A percentile compares a stretch with the other conserved stretches of the same genome.
These are phyloP conservation scores for Meliscaeva auricollis DNA, from an alignment of 2,888 invertebrate genomes.

Conservation along the genomic window DNA sequence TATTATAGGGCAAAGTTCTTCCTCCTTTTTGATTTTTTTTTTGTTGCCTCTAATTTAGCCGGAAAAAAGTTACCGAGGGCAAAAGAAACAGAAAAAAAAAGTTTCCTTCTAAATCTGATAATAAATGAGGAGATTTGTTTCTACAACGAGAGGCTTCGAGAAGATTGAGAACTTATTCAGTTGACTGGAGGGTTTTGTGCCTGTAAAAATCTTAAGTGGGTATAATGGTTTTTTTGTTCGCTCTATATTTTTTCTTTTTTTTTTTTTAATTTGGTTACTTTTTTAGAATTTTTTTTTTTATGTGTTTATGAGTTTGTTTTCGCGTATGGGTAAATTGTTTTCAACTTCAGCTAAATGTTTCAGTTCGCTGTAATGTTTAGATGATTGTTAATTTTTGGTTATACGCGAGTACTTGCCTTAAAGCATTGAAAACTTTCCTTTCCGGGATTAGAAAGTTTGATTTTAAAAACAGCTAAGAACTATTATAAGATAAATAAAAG, in stretches of 20 bases:
- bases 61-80: not conserved
- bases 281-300: not conserved
- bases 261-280: not conserved
- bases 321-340: not conserved
- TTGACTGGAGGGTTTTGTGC: slow-evolving; percentile 47
- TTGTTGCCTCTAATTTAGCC: slow-evolving; percentile 2
- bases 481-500: not conserved
- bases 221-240: slow-evolving; percentile 34
- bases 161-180: slow-evolving; percentile 50
- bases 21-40: slow-evolving; percentile 23
- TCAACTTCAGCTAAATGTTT: not conserved
- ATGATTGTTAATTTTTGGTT: not conserved
- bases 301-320: not conserved
- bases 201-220: slow-evolving; percentile 36
- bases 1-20: slow-evolving; percentile 48
- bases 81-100: slow-evolving; percentile 21
- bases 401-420: not conserved
- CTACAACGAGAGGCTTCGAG: slow-evolving; percentile 44
- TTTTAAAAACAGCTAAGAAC: not conserved
- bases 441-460: too few species aligned
- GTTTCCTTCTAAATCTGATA: slow-evolving; percentile 66
- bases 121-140: slow-evolving; percentile 72
- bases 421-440: not conserved
- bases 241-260: slow-evolving; percentile 4
- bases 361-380: not conserved